phyloP scores from a whole-genome alignment of 2,888 invertebrate genomes.

The Agapostemon virescens region DNA sequence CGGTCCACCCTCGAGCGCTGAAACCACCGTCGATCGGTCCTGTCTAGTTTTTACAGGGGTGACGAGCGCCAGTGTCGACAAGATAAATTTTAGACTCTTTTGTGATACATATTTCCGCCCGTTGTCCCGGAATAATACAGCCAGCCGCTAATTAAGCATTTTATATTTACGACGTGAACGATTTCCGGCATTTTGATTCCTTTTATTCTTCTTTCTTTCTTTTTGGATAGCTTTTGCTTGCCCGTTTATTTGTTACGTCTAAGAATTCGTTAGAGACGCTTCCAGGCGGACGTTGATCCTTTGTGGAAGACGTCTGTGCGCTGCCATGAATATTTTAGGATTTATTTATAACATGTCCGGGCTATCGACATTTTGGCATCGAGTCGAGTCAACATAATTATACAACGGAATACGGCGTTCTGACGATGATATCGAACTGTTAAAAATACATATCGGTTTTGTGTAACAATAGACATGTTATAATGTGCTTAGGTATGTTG shows the following conservation, averaged over 20 bases:
- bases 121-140: neutral
- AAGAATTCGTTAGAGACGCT: no score
- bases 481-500: neutral
- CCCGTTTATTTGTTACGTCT: neutral
- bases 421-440: no score
- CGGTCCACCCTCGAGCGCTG: slow-evolving; percentile 7
- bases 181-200: neutral
- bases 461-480: no score
- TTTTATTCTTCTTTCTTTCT: no score
- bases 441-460: no score
- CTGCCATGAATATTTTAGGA: neutral
- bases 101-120: slow-evolving; percentile 22
- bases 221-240: neutral
- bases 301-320: neutral
- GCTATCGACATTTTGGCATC: no score
- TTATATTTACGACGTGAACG: slow-evolving; percentile 18
- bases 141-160: slow-evolving; percentile 33
- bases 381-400: no score
- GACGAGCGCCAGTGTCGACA: slow-evolving; percentile 36
- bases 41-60: slow-evolving; percentile 47
- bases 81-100: slow-evolving; percentile 60
- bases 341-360: no score
- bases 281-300: neutral
- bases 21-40: slow-evolving; percentile 55
- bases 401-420: no score